Conservation (phyloP, 2,113 vertebrate species). For the Apteryx owenii region DNA sequence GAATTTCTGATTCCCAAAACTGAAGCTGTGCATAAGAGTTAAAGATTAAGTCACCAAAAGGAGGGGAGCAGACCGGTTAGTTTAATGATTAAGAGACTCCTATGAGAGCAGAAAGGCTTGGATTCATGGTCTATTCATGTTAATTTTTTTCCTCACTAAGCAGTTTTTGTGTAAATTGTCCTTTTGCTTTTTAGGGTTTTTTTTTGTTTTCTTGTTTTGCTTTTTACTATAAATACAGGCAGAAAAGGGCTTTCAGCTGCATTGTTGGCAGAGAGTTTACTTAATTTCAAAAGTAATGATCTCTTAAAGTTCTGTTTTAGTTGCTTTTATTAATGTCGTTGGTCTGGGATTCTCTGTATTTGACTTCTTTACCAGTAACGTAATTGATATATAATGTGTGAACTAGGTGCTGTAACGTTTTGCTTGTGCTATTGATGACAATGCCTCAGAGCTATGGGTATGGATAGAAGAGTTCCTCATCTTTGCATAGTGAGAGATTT, state of each 20-base stretch:
- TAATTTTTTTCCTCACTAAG: neutral
- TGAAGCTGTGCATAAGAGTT: neutral
- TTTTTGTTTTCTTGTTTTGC: neutral
- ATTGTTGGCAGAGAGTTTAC: neutral
- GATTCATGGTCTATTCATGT: neutral
- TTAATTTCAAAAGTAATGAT: neutral
- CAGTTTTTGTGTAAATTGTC: neutral
- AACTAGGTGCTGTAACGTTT: neutral
- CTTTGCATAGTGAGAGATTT: neutral
- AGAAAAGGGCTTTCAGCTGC: neutral
- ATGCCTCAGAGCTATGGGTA: neutral
- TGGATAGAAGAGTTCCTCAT: neutral
- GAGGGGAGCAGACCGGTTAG: neutral
- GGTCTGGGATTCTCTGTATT: neutral
- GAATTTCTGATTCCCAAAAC: neutral
- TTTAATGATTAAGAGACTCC: neutral
- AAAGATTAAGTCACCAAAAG: slow-evolving; percentile 1
- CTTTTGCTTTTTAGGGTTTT: neutral
- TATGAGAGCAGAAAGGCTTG: neutral
- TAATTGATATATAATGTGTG: neutral
- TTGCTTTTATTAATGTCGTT: neutral
- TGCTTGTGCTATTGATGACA: neutral
- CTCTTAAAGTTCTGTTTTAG: neutral
- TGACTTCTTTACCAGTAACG: neutral
- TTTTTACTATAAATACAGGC: neutral